phyloP scores from a whole-genome alignment of 1,140 invertebrate genomes.

The Sarcophaga peregrina region DNA sequence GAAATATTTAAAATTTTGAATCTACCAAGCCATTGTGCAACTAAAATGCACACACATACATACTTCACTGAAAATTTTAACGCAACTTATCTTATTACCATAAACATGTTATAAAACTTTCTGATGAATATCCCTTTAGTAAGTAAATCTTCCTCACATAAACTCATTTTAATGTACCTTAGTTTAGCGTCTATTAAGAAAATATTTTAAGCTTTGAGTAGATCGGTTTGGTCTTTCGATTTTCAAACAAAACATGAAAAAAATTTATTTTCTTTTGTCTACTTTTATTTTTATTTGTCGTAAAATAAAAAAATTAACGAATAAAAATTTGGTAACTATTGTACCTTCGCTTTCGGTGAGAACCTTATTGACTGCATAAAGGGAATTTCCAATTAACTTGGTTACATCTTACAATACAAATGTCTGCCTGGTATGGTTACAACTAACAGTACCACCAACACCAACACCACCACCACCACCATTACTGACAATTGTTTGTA shows the following conservation, averaged over 20 bases:
- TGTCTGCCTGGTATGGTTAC: too few relatives aligned
- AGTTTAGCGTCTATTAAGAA: too few relatives aligned
- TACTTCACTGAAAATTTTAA: not conserved
- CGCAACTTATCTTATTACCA: slow-evolving; percentile 17
- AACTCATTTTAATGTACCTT: not conserved
- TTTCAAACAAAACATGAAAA: too few relatives aligned
- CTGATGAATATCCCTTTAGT: slow-evolving; percentile 20
- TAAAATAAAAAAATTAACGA: not conserved
- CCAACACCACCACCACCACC: too few relatives aligned
- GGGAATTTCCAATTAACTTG: slow-evolving; percentile 27
- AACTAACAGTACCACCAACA: too few relatives aligned
- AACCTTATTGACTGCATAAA: not conserved
- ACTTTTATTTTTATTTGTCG: slow-evolving; percentile 9
- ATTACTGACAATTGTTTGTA: too few relatives aligned
- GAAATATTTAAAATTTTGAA: not conserved
- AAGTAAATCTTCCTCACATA: not conserved
- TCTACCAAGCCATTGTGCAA: not conserved
- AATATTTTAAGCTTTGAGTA: too few relatives aligned
- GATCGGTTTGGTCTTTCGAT: too few relatives aligned
- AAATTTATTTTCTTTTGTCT: slow-evolving; percentile 7
- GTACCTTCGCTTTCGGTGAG: slow-evolving; percentile 21
- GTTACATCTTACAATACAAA: not conserved
- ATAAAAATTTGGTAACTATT: not conserved
- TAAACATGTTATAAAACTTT: slow-evolving; percentile 18
- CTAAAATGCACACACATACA: not conserved